A percentile compares a stretch with the other conserved stretches of the same genome.
Conservation (phyloP, 1,140 invertebrate species). For the Ruditapes philippinarum region DNA sequence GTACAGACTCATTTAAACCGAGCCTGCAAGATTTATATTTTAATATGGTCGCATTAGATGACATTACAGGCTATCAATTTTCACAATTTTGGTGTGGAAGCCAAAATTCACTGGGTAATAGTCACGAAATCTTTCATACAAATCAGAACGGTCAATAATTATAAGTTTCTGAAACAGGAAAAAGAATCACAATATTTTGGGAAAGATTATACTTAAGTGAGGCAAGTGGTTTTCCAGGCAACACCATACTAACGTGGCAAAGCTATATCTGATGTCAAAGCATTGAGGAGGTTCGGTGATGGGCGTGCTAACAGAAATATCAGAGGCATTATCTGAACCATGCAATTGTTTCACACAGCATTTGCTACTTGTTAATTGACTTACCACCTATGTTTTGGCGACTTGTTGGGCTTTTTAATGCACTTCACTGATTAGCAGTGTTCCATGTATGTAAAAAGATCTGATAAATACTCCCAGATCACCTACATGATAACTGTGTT, state of each 20-base stretch:
- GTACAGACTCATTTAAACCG: too few relatives aligned
- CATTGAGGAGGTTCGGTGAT: not conserved
- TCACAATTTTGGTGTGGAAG: too few relatives aligned
- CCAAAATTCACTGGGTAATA: too few relatives aligned
- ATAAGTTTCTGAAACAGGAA: too few relatives aligned
- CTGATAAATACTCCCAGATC: not conserved
- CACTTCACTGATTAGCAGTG: conserved; percentile 5
- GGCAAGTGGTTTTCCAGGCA: not conserved
- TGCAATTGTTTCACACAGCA: conserved; percentile 6
- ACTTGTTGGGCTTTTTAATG: conserved; percentile 30
- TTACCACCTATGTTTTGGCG: conserved; percentile 17
- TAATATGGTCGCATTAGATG: too few relatives aligned
- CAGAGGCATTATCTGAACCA: not conserved
- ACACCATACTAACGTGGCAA: not conserved
- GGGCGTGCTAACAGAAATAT: conserved; percentile 7
- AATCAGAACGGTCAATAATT: too few relatives aligned
- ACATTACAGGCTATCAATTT: too few relatives aligned
- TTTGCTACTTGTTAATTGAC: conserved; percentile 12
- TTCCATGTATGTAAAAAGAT: conserved; percentile 15
- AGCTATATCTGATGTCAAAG: not conserved
- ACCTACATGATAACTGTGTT: not conserved
- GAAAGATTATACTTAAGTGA: not conserved
- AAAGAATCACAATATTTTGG: too few relatives aligned
- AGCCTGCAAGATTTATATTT: too few relatives aligned
- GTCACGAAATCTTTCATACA: too few relatives aligned